Evolutionary conservation across 2,797 vertebrate genomes (phyloP), one percentile per base, ranked within the genome.

Genomic region (Botia kubotai): DNA sequence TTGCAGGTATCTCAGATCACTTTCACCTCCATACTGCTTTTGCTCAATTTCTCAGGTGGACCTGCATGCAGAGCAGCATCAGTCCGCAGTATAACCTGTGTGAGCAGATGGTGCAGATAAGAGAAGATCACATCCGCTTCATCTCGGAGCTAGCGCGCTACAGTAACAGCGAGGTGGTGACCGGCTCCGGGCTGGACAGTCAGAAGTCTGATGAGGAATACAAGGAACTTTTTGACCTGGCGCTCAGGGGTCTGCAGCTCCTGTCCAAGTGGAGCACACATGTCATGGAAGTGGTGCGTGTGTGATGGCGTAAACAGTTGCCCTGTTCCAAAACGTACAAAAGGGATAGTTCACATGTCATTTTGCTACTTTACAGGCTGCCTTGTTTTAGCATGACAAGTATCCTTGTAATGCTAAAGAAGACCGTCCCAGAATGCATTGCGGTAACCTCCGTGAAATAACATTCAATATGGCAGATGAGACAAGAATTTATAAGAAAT

Each of bases 241-340:
- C 98, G 0, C 91, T 99, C 74, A 90, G 98, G 39, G 98, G 98
- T 3, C 93, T 99, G 82, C 98, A 99, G 91, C 96, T 99, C 85
- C 90, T 99, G 43, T 99, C 98, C 89, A 99, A 98, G 92, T 99
- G 98, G 98, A 99, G 98, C 77, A 98, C 98, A 0, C 98, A 99
- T 0, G 98, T 99, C 91, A 99, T 99, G 98, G 98, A 99, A 92
- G 98, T 99, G 93, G 98, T 98, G 89, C 91, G 97, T 89, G 10
- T 39, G 21, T 46, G 19, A 21, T 26, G 62, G 26, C 53, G n/a
- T 69, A 12, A 62, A 21, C 33, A 33, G 4, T 33, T 33, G 33
- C 33, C 4, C 33, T 33, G 33, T 0, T 53, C 53, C 21, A 17
- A 19, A 33, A 33, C 33, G 3, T 33, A 5, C 33, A 33, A 33